Evolutionary conservation across 2,113 vertebrate species (phyloP).

Genomic region (Cephalophus harveyi): DNA sequence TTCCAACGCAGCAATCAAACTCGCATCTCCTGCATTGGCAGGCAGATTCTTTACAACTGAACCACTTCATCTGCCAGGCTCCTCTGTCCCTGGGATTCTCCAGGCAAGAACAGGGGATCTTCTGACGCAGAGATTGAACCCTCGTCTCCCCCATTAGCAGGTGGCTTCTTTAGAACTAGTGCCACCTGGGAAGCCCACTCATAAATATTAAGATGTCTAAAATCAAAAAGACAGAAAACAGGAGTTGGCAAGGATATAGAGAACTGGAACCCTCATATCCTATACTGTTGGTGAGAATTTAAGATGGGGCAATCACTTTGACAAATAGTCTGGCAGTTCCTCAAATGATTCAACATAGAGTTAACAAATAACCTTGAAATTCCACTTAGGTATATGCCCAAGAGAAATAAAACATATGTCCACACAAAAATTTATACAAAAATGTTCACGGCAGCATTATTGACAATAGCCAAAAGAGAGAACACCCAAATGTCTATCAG

Average conservation of each 20-base stretch:
- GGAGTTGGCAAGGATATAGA: not conserved
- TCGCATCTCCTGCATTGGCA: not conserved
- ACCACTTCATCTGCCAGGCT: not conserved
- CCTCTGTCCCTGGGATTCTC: not conserved
- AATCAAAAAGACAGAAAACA: not conserved
- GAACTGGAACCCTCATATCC: not conserved
- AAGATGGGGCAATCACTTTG: not conserved
- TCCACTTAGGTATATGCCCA: not conserved
- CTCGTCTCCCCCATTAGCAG: not conserved
- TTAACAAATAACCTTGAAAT: not conserved
- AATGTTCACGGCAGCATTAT: not conserved
- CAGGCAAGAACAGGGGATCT: not conserved
- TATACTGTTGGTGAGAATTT: not conserved
- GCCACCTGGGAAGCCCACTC: not conserved
- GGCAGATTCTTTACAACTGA: not conserved
- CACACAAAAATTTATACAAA: not conserved
- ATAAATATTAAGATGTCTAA: not conserved
- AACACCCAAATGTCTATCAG: not conserved
- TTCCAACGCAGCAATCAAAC: accelerated
- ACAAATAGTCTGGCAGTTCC: not conserved
- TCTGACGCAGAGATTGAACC: not conserved
- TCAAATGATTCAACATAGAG: not conserved
- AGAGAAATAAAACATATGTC: not conserved
- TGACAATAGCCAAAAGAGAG: not conserved
- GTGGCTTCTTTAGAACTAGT: not conserved